Base-by-base conservation (phyloP, 1,140 invertebrate genomes). In the Acromyrmex charruanus region DNA sequence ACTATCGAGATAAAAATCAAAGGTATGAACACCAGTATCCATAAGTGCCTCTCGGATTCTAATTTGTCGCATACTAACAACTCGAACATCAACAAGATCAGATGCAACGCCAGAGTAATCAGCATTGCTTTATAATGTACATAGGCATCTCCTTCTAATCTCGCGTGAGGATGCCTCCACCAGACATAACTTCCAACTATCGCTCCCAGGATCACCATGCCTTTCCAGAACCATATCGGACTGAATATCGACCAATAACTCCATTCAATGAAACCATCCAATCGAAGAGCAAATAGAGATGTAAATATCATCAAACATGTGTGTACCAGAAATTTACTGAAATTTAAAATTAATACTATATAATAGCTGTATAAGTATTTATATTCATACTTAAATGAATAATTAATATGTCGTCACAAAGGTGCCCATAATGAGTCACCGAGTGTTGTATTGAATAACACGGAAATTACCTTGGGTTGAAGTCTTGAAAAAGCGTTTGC, bases 111-210 rank as follows among this genome's bases (percentile, higher is more conserved):
- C 88, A 99, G 96, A 77, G 98, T 99, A 90, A 99, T 99, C 28
- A 99, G 96, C 98, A 99, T 99, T 66, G 99, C 98, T 95, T 99
- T 99, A 93, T 99, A 99, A 94, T 99, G 99, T 21, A 99, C 97
- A 95, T 99, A 99, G 35, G 98, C 98, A 96, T 99, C 98, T 88
- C 98, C 98, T 96, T 99, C 99, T 77, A 99, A 95, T 93, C 99
- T 98, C 0, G 94, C 93, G 92, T 99, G 98, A 55, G 99, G 99
- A 96, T 99, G 98, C 92, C 97, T 97, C 97, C 98, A 98, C 99
- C 99, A 99, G 5, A 99, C 97, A 93, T 98, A 98, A 91, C 98
- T 98, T 44, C 99, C 99, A 55, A 99, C 96, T 74, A 97, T 96
- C 61, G 98, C 98, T 86, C 99, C 99, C 69, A 97, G 93, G 58